Base-by-base conservation (phyloP, 2,888 invertebrate species). In the Leucozona laternaria region DNA sequence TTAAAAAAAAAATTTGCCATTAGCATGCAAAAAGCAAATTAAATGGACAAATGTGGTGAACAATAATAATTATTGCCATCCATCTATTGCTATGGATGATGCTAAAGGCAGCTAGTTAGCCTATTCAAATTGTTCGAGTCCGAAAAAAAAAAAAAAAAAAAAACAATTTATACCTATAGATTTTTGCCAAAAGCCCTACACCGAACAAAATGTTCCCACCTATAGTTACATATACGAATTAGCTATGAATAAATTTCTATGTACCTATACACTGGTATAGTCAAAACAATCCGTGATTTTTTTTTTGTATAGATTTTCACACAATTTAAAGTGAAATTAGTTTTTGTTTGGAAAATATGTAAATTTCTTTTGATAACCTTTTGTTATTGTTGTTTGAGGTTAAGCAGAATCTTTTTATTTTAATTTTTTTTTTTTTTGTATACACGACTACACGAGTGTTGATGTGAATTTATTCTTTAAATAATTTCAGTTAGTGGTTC, bases 231-330 rank as follows among this genome's bases (percentile, higher is more conserved):
- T 8, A 60, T 43, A 25, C 31, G 20, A 62, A 66, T 66, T 66
- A 66, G 31, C 85, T 68, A 80, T 73, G 84, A 80, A 84, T 84
- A 64, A 84, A 79, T 83, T 79, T 70, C 48, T 68, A 50, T 22
- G 7, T 2, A n/a, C n/a, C n/a, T n/a, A 20, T 45, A 10, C n/a
- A n/a, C n/a, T n/a, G 8, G 31, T 17, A 17, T n/a, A 64, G 76
- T 77, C 80, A 77, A 85, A 80, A 85, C 80, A 85, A 80, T 85
- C 77, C 64, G 71, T 48, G 53, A 62, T 17, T 43, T 55, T 45
- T 75, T 58, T 58, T n/a, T 53, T 58, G 53, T 57, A 76, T 76
- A 75, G 70, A 64, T 84, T 79, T 84, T 84, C 20, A 40, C 28
- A 43, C 34, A 40, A 53, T 75, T 75, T 75, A 75, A 75, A 75